These are phyloP conservation scores for Lepilemur ruficaudatus DNA, from an alignment of 2,797 vertebrate species.

Conservation along the genomic window DNA sequence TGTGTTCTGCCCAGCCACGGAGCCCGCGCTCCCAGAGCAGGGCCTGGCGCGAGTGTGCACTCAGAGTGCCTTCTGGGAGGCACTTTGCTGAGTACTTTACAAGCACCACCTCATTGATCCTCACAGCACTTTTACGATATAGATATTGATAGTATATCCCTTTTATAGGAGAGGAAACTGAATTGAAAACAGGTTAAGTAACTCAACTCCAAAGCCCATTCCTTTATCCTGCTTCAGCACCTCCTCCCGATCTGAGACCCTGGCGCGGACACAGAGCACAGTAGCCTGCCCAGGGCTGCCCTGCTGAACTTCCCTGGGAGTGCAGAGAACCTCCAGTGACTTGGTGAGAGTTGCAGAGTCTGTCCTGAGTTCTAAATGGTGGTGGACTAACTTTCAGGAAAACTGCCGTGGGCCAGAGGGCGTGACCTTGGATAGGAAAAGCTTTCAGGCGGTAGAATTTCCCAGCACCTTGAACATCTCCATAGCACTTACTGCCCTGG, in stretches of 20 bases:
- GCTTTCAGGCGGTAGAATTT: background rate
- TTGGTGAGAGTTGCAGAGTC: background rate
- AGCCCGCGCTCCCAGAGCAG: no score
- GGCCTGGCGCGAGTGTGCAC: accelerated
- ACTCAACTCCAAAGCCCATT: background rate
- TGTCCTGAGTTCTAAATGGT: background rate
- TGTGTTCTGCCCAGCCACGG: background rate
- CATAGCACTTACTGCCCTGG: background rate
- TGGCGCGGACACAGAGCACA: background rate
- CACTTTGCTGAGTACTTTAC: background rate
- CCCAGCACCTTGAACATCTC: background rate
- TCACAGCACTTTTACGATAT: background rate
- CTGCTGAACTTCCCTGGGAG: background rate
- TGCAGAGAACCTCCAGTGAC: background rate
- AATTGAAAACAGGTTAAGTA: background rate
- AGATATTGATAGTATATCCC: background rate
- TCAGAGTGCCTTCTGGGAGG: background rate
- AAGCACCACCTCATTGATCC: background rate
- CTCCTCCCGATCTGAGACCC: background rate
- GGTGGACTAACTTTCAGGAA: background rate
- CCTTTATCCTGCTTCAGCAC: background rate
- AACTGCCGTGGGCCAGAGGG: background rate
- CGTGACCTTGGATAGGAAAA: background rate
- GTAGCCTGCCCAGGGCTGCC: background rate
- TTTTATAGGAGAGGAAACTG: background rate